A percentile compares a stretch with the other conserved stretches of the same genome.
Conservation (phyloP, 2,797 vertebrate species). For the Cercopithecus diana region DNA sequence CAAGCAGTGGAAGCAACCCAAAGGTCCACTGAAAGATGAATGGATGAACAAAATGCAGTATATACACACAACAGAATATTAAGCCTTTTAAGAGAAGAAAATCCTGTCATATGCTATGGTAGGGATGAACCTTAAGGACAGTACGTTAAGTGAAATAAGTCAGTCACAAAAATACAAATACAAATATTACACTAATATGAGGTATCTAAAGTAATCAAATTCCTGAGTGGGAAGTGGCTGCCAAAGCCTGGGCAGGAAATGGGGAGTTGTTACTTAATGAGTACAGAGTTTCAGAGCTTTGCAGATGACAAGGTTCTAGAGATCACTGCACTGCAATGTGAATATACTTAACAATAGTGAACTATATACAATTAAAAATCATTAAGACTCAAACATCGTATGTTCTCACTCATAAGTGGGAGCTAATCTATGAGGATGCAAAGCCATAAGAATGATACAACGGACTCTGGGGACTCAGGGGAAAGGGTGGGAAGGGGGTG, state of each 20-base stretch:
- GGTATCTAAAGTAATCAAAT: not conserved
- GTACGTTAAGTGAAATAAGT: not conserved
- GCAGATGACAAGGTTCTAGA: not conserved
- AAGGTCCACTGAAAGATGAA: not conserved
- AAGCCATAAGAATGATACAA: not conserved
- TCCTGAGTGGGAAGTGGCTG: not conserved
- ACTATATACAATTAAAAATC: not conserved
- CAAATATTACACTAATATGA: not conserved
- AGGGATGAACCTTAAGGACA: not conserved
- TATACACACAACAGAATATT: not conserved
- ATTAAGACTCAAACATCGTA: not conserved
- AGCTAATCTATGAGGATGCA: not conserved
- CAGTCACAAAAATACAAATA: not conserved
- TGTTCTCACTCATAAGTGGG: not conserved
- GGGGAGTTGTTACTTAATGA: not conserved
- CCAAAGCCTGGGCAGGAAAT: not conserved
- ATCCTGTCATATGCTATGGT: not conserved
- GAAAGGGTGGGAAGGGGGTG: not conserved
- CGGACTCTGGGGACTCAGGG: not conserved
- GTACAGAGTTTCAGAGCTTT: not conserved
- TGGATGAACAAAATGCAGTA: not conserved
- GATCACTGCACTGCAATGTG: not conserved
- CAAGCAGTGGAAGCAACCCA: not conserved
- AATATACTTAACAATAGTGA: not conserved
- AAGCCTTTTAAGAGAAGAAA: not conserved